Evolutionary conservation across 2,888 invertebrate species (phyloP), one percentile per base, ranked within the genome.

Genomic region (Noctua comes): DNA sequence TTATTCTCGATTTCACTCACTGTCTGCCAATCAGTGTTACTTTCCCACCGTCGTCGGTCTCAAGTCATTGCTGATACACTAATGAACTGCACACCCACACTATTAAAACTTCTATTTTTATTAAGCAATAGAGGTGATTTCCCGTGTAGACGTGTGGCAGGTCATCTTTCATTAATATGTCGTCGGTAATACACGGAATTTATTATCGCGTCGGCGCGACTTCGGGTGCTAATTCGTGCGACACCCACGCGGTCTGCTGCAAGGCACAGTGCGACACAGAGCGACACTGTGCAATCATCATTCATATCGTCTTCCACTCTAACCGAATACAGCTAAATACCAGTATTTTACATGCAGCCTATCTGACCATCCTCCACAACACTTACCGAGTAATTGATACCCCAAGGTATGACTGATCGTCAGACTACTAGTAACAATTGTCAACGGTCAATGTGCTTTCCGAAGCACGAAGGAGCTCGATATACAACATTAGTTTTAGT

Each of bases 141-240:
- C 51, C 69, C 59, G 21, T 74, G 69, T 46, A 13, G 27, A n/a
- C 3, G 54, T 75, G 64, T 40, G 57, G 69, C 74, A 54, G 66
- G 77, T 81, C 73, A 77, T 68, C 68, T 77, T 88, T 90, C 90
- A 90, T 90, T 90, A 90, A 86, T 88, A 90, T 86, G 76, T 81
- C 65, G 76, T n/a, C 84, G 89, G 87, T 90, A 90, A 91, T 87
- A 84, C 84, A 84, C 73, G 80, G 75, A 59, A 71, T 77, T 91
- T 89, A 89, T 91, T 90, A 90, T 77, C 90, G 85, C 66, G 54
- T 59, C n/a, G 79, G 73, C 79, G 82, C 85, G 88, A 91, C 77
- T 72, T 64, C 82, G 68, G 79, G 70, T 70, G 88, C 83, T 86
- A 85, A 80, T 76, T 84, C 82, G 76, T 64, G 83, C 73, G 80